phyloP scores from a whole-genome alignment of 2,888 invertebrate genomes.

The Sarcophaga variegata region DNA sequence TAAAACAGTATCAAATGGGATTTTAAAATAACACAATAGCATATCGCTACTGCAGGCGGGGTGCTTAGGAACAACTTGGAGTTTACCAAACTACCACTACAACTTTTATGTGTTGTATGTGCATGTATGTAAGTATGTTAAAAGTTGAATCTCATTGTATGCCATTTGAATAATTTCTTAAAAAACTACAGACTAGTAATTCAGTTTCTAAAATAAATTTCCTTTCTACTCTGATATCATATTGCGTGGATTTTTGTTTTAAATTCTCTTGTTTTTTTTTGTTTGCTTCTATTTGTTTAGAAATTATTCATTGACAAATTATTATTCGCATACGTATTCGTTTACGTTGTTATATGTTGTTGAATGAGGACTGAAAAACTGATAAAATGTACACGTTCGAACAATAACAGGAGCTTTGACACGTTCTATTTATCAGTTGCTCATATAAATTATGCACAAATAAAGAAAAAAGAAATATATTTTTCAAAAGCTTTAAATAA shows the following conservation, averaged over 20 bases:
- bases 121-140: neutral
- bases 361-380: constrained; percentile 18
- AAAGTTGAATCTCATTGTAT: neutral
- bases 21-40: constrained; percentile 49
- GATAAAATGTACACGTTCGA: constrained; percentile 54
- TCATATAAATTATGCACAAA: neutral
- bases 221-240: neutral
- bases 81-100: neutral
- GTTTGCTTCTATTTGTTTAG: constrained; percentile 49
- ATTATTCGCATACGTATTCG: constrained; percentile 6
- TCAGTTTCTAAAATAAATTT: constrained; percentile 16
- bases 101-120: neutral
- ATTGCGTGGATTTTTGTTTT: neutral
- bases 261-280: constrained; percentile 17
- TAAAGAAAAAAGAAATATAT: neutral
- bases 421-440: constrained; percentile 58
- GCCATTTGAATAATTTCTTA: constrained; percentile 8
- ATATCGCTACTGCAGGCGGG: neutral
- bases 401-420: constrained; percentile 52
- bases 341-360: no score
- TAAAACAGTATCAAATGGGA: constrained; percentile 57
- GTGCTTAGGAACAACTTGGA: neutral
- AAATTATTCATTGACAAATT: constrained; percentile 63
- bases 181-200: constrained; percentile 1
- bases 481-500: constrained; percentile 25